Evolutionary conservation across 2,113 vertebrate genomes (phyloP).

Genomic region (Narcine bancroftii): DNA sequence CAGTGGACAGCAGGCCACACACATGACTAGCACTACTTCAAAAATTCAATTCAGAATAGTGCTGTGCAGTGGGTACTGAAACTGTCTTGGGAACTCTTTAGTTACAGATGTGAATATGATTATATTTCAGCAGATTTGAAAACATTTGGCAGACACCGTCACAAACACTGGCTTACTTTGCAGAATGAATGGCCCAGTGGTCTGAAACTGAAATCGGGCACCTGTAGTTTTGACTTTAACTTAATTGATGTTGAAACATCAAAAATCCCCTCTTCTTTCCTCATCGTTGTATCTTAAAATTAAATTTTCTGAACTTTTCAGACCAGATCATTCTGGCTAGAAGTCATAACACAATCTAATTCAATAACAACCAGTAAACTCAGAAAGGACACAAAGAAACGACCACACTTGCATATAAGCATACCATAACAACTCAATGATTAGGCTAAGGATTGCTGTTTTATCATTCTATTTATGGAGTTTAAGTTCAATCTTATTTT

Average conservation of each 20-base stretch:
- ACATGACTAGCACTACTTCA: slow-evolving; percentile 1
- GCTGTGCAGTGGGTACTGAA: not conserved
- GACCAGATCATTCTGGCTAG: not conserved
- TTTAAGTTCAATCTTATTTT: not conserved
- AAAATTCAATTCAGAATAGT: not conserved
- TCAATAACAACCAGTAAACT: not conserved
- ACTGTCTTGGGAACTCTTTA: not conserved
- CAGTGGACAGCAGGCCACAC: not conserved
- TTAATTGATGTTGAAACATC: too few species aligned
- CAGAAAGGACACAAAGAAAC: not conserved
- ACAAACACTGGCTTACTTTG: not conserved
- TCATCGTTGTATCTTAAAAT: not conserved
- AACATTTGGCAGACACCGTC: not conserved
- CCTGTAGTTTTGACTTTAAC: not conserved
- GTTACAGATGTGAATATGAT: not conserved
- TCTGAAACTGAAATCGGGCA: not conserved
- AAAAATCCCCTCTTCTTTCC: not conserved
- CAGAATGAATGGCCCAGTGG: not conserved
- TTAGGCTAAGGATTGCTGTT: not conserved
- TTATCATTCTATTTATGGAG: not conserved
- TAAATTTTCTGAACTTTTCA: not conserved
- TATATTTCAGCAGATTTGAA: not conserved
- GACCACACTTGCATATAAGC: not conserved
- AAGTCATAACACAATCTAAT: not conserved
- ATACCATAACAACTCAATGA: not conserved